Base-by-base conservation (phyloP, 2,113 vertebrate species). In the Atlantisia rogersi region DNA sequence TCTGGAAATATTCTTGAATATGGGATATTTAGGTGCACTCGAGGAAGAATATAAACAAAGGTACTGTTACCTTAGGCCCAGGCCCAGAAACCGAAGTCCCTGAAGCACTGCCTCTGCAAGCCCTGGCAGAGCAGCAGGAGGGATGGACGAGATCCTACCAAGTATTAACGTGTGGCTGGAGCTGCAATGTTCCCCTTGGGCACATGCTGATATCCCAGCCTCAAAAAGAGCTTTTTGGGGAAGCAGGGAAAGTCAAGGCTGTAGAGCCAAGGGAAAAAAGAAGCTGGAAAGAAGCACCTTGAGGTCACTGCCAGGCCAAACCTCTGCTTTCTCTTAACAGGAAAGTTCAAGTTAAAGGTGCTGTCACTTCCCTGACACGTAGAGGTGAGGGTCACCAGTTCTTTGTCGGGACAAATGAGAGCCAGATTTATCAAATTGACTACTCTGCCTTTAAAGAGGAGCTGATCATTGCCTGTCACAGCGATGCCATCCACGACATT, bases 351-450 rank as follows among this genome's bases (percentile, higher is more conserved):
- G 95, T 99, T 89, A 98, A 98, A 71, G 98, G 98, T 28, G 97
- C 97, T 4, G 94, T 99, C 87, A 98, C 98, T 6, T 99, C 99
- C 20, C 98, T 99, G 70, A 94, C 98, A 5, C 48, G 97, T 18
- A 94, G 98, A 87, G 98, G 97, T 71, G 98, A 99, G 58, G 98
- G 97, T 6, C 98, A 98, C 69, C 98, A 99, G 92, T 98, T 99
- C 96, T 99, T 98, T 42, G 94, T 98, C 5, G 99, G 99, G 42
- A 99, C 99, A 5, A 97, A 98, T 15, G 94, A 98, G 14, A 97
- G 98, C 19, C 98, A 99, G 96, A 98, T 99, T 55, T 99, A 99
- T 56, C 87, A 87, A 19, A 78, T 99, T 53, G 94, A 73, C 85
- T 98, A 95, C 93, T 90, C 97, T 0, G 97, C 98, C 32, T 99